Evolutionary conservation across 2,113 vertebrate genomes (phyloP).

Genomic region (Megaleporinus macrocephalus): DNA sequence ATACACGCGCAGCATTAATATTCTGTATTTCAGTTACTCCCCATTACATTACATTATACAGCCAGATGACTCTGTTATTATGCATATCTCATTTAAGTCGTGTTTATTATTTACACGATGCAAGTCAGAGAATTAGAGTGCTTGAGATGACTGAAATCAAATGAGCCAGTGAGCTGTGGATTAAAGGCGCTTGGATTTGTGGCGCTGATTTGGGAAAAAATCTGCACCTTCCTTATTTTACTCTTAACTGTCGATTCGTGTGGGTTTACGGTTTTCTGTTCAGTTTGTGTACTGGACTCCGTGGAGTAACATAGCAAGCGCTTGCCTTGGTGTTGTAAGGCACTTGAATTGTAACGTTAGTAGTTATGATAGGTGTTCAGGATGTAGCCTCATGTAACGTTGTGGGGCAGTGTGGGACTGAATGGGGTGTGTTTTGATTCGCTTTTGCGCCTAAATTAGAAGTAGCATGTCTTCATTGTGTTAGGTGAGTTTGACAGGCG

Average conservation of each 20-base stretch:
- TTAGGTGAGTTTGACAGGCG: not conserved
- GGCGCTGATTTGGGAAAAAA: not conserved
- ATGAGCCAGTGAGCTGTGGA: not conserved
- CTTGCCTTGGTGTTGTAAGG: not conserved
- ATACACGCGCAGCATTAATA: not conserved
- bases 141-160: not conserved
- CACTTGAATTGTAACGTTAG: not conserved
- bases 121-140: not conserved
- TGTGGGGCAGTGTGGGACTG: not conserved
- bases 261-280: not conserved
- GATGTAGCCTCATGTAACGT: not conserved
- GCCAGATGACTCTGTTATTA: not conserved
- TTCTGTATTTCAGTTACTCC: not conserved
- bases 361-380: not conserved
- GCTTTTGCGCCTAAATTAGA: slow-evolving; percentile 18
- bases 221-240: not conserved
- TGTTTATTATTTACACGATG: not conserved
- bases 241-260: not conserved
- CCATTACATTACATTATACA: no score
- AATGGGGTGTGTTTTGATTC: not conserved
- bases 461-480: not conserved
- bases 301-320: not conserved
- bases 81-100: not conserved
- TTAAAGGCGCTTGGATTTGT: not conserved
- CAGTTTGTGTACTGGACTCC: not conserved